Percentiles rank a stretch among this genome's conserved stretches.
Evolutionary conservation across 2,888 invertebrate genomes (phyloP).

Genomic region (Drosophila putrida): DNA sequence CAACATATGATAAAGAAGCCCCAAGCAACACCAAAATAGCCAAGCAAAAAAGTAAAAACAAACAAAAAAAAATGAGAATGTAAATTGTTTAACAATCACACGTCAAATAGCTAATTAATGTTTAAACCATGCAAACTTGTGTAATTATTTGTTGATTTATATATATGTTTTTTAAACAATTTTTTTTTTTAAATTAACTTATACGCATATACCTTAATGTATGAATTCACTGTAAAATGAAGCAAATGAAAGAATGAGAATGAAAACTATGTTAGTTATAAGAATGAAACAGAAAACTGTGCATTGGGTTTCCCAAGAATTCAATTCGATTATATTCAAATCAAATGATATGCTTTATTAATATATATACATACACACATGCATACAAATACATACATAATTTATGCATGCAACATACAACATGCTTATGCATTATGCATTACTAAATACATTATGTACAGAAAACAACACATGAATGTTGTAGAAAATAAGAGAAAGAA

Average conservation of each 20-base stretch:
- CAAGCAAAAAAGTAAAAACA: conserved; percentile 19
- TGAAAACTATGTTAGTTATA: conserved; percentile 19
- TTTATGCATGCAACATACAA: conserved; percentile 21
- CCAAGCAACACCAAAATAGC: conserved; percentile 23
- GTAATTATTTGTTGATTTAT: conserved; percentile 56
- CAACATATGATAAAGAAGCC: conserved; percentile 7
- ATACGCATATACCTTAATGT: conserved; percentile 45
- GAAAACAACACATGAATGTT: conserved; percentile 31
- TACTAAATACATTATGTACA: conserved; percentile 18
- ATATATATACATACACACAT: conserved; percentile 14
- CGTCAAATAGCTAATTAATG: conserved; percentile 68
- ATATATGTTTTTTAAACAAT: background rate
- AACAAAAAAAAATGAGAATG: conserved; percentile 16
- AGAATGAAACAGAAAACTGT: conserved; percentile 20
- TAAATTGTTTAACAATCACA: conserved; percentile 70
- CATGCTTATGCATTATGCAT: conserved; percentile 32
- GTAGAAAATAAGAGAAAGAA: conserved; percentile 11
- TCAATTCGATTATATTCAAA: conserved; percentile 36
- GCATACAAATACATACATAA: conserved; percentile 20
- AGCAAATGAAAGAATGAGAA: conserved; percentile 20
- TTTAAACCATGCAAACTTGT: conserved; percentile 44
- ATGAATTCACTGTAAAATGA: conserved; percentile 52
- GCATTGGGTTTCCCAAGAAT: conserved; percentile 31
- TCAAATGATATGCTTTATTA: conserved; percentile 42
- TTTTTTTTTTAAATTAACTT: conserved; percentile 36